Percentiles rank a stretch among this genome's conserved stretches.
These are phyloP conservation scores for Thecocarcelia acutangulata DNA, from an alignment of 2,888 invertebrate species.

Conservation along the genomic window DNA sequence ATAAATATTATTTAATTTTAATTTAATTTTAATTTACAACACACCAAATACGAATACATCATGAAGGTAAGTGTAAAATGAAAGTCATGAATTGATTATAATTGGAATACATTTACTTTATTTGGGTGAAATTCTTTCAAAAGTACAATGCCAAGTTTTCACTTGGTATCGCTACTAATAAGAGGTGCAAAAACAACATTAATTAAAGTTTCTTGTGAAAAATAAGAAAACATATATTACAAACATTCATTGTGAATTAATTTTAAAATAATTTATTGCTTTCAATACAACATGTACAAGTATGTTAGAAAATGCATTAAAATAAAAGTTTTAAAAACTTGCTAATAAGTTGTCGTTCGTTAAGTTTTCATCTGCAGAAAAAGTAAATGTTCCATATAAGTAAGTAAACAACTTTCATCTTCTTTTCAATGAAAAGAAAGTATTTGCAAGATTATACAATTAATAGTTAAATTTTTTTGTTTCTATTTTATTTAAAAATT, in stretches of 20 bases:
- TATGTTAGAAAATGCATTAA: background rate
- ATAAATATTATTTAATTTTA: conserved; percentile 13
- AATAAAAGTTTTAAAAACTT: too few relatives aligned
- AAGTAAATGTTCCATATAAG: background rate
- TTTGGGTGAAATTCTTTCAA: conserved; percentile 49
- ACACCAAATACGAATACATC: conserved; percentile 29
- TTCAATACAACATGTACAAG: background rate
- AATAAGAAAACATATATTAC: background rate
- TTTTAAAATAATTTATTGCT: too few relatives aligned
- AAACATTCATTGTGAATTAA: too few relatives aligned
- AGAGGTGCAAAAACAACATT: background rate
- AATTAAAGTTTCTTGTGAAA: background rate
- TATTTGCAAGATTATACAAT: too few relatives aligned
- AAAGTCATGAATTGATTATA: conserved; percentile 27
- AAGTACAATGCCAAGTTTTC: conserved; percentile 65
- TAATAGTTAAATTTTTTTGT: too few relatives aligned
- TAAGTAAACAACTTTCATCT: conserved; percentile 23
- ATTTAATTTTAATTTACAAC: conserved; percentile 22
- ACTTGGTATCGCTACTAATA: conserved; percentile 34
- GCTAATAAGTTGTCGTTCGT: too few relatives aligned
- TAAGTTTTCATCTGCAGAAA: too few relatives aligned
- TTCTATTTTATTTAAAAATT: too few relatives aligned
- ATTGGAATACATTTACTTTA: conserved; percentile 16
- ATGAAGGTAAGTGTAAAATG: conserved; percentile 67
- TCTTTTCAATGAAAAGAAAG: conserved; percentile 4